phyloP scores from a whole-genome alignment of 2,888 invertebrate species.

The Machimus atricapillus region DNA sequence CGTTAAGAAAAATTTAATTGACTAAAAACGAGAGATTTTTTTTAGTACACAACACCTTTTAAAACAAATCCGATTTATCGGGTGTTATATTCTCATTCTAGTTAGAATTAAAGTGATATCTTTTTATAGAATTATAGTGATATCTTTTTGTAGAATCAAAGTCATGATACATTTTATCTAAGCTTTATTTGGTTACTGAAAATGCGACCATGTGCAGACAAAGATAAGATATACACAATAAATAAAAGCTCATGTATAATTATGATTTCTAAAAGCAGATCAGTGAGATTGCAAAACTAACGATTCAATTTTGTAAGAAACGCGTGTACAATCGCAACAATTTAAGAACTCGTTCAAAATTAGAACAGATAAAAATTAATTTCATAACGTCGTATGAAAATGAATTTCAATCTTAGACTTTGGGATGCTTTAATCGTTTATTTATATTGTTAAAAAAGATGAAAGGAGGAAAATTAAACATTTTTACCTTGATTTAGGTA shows the following conservation, averaged over 20 bases:
- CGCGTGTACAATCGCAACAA: not conserved
- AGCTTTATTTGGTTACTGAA: no score
- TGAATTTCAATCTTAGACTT: not conserved
- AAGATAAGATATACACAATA: not conserved
- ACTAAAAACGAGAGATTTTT: no score
- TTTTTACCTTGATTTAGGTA: not conserved
- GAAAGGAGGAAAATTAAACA: not conserved
- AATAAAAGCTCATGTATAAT: not conserved
- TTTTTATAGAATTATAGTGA: no score
- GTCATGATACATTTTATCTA: no score
- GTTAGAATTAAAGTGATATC: not conserved
- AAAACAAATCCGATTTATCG: no score
- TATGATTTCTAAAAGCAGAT: not conserved
- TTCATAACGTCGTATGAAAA: not conserved
- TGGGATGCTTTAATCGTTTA: not conserved
- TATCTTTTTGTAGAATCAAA: no score
- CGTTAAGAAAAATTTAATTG: no score
- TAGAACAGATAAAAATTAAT: not conserved
- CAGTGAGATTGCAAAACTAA: not conserved
- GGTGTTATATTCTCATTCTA: no score
- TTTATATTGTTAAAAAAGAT: no score
- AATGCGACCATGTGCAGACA: not conserved
- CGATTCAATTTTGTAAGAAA: not conserved
- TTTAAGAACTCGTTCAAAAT: not conserved
- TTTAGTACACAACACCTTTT: no score